Percentiles rank a stretch among this genome's conserved stretches.
Conservation (phyloP, 2,797 vertebrate genomes). For the Alauda arvensis region DNA sequence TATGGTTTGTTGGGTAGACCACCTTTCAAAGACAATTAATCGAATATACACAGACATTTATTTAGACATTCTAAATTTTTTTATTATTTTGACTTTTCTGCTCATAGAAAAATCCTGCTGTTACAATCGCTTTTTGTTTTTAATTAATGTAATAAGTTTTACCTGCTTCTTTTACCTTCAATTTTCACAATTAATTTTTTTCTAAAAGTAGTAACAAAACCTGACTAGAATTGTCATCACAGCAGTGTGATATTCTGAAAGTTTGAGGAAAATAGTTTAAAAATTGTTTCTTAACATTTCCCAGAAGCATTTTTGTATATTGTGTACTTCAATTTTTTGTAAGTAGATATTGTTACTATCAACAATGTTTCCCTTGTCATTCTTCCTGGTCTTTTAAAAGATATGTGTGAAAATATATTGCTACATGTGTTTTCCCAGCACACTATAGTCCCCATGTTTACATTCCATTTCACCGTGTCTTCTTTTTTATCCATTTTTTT, state of each 20-base stretch:
- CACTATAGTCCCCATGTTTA: background rate
- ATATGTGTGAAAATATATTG: background rate
- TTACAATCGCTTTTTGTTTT: background rate
- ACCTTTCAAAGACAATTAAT: background rate
- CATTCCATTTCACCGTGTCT: background rate
- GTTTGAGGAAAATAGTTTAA: background rate
- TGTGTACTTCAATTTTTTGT: background rate
- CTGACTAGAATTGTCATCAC: background rate
- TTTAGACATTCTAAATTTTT: background rate
- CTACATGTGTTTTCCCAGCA: background rate
- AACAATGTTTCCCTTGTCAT: background rate
- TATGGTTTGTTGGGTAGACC: background rate
- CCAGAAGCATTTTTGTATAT: background rate
- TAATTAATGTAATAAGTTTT: background rate
- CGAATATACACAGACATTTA: background rate
- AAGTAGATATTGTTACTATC: background rate
- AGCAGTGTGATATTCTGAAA: background rate
- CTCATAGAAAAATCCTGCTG: background rate
- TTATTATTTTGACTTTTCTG: background rate
- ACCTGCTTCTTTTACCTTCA: background rate
- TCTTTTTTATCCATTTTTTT: background rate
- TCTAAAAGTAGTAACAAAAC: background rate
- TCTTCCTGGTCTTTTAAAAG: background rate
- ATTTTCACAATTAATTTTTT: background rate
- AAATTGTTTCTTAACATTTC: background rate